Percentiles rank a stretch among this genome's conserved stretches.
Conservation (phyloP, 2,888 invertebrate species). For the Ennomos quercinarius region DNA sequence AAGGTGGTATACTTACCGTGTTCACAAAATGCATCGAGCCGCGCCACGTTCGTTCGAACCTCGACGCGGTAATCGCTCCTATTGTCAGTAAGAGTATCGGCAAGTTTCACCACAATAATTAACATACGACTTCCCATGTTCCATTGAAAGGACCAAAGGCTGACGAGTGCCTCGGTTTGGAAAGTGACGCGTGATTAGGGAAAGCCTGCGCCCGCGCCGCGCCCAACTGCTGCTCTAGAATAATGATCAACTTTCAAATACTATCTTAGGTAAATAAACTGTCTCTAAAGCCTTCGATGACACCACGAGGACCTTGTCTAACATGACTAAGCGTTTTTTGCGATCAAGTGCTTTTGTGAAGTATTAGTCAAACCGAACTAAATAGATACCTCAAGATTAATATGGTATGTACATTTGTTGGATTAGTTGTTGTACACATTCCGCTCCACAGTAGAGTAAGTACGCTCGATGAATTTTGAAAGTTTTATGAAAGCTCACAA, state of each 20-base stretch:
- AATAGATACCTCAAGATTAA: too few relatives aligned
- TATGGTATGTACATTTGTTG: too few relatives aligned
- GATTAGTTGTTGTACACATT: too few relatives aligned
- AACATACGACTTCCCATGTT: conserved; percentile 6
- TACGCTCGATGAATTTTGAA: too few relatives aligned
- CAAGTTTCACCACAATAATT: conserved; percentile 1
- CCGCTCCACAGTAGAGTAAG: too few relatives aligned
- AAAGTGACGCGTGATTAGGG: conserved; percentile 40
- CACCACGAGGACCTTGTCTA: conserved; percentile 11
- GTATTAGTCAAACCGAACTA: too few relatives aligned
- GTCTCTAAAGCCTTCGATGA: conserved; percentile 1
- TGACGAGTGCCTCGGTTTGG: conserved; percentile 29
- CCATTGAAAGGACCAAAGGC: background rate
- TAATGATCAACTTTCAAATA: conserved; percentile 44
- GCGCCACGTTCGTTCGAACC: too few relatives aligned
- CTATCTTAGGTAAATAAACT: conserved; percentile 20
- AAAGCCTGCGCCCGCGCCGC: conserved; percentile 27
- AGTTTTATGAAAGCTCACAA: background rate
- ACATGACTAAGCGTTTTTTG: too few relatives aligned
- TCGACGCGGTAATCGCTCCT: too few relatives aligned
- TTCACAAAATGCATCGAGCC: too few relatives aligned
- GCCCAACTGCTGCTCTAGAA: conserved; percentile 31
- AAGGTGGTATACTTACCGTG: too few relatives aligned
- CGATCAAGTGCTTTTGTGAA: too few relatives aligned
- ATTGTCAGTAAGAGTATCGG: conserved; percentile 1